Percentiles rank a stretch among this genome's conserved stretches.
Evolutionary conservation across 2,797 vertebrate genomes (phyloP).

Genomic region (Lutjanus argentimaculatus): DNA sequence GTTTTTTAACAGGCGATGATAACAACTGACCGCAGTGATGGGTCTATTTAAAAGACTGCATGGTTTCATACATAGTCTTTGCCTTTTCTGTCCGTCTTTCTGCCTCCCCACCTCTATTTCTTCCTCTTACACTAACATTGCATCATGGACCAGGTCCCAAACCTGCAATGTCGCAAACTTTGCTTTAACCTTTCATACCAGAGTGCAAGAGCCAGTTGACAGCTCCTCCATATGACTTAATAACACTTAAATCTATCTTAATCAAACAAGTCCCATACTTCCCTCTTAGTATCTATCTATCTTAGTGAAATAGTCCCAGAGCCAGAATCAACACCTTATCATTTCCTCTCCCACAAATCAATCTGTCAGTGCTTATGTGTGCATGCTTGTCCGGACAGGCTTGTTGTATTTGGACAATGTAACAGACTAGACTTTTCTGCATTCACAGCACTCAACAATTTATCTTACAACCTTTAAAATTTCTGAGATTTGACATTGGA

Average conservation of each 20-base stretch:
- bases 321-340: slow-evolving; percentile 69
- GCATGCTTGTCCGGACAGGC: slow-evolving; percentile 7
- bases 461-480: slow-evolving; percentile 10
- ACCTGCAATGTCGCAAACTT: slow-evolving; percentile 2
- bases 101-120: neutral
- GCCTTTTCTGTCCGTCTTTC: neutral
- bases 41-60: slow-evolving; percentile 59
- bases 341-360: slow-evolving; percentile 69
- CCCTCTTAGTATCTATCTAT: slow-evolving; percentile 38
- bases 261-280: slow-evolving; percentile 45
- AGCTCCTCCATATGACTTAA: slow-evolving; percentile 41
- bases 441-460: slow-evolving; percentile 11
- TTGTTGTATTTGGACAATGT: slow-evolving; percentile 57
- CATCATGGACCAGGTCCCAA: slow-evolving; percentile 12
- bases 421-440: slow-evolving; percentile 27
- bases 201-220: slow-evolving; percentile 29
- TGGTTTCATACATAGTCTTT: slow-evolving; percentile 41
- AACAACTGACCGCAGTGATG: slow-evolving; percentile 54
- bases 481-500: neutral
- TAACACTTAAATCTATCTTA: slow-evolving; percentile 55
- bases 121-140: neutral
- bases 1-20: slow-evolving; percentile 56
- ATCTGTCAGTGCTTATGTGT: slow-evolving; percentile 49
- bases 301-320: slow-evolving; percentile 40
- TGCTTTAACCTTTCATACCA: slow-evolving; percentile 16